Base-by-base conservation (phyloP, 2,888 invertebrate genomes). In the Cataglyphis cursor region DNA sequence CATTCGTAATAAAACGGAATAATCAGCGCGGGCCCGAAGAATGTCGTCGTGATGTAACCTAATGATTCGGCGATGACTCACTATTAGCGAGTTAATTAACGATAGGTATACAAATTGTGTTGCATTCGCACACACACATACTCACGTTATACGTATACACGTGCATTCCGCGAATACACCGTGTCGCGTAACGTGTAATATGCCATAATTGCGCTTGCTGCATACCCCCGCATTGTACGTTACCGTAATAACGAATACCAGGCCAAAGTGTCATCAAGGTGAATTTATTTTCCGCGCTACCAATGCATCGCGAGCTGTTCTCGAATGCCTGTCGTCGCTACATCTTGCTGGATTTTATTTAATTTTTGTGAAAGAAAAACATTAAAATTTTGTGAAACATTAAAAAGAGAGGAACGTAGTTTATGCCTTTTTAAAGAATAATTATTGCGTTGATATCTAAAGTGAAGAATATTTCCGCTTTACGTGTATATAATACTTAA, bases 61-160 rank as follows among this genome's bases (percentile, higher is more conserved):
- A 81, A 81, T 81, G 80, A 61, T 82, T 57, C 61, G 66, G 66
- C 72, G 62, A 78, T 88, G 87, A 86, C 84, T 88, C 88, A 81
- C 66, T 81, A 84, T 88, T 86, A 82, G 84, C 78, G 38, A 73
- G 83, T 76, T 88, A 88, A 88, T 88, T 88, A 88, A 74, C 81
- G 73, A 88, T 81, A 74, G 65, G 72, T 83, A 51, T 51, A 83
- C 68, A 88, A 85, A 88, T 88, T 88, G 88, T 76, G 68, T 76
- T 62, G 88, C 85, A 73, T 82, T 48, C 66, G 54, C 72, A 75
- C 80, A 75, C 28, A 54, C 44, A 54, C 3, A n/a, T n/a, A n/a
- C n/a, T 0, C 24, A 28, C n/a, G 15, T 15, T 74, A 81, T 72
- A 62, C 75, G 51, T 83, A 65, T 80, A 72, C 62, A 80, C 73